Conservation (phyloP, 2,888 invertebrate genomes). For the Monopis laevigella region DNA sequence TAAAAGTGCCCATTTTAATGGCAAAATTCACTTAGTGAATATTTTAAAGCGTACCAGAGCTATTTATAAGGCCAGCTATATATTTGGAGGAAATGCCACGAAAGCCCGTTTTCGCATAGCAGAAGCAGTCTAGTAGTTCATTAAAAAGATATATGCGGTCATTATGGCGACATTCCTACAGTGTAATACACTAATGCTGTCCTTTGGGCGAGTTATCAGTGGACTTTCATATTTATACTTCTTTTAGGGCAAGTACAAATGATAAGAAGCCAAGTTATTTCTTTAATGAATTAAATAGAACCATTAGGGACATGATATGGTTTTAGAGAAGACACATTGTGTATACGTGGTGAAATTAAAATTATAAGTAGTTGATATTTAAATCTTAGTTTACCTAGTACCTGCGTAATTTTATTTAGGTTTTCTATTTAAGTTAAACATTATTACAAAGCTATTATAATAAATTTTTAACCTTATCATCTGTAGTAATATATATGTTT, state of each 20-base stretch:
- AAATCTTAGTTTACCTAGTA: too few relatives aligned
- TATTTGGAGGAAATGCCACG: slow-evolving; percentile 35
- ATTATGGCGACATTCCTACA: slow-evolving; percentile 45
- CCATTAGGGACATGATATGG: too few relatives aligned
- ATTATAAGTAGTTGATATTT: too few relatives aligned
- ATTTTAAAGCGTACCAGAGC: slow-evolving; percentile 28
- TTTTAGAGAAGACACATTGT: too few relatives aligned
- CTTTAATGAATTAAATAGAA: too few relatives aligned
- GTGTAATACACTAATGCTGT: slow-evolving; percentile 38
- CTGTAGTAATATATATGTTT: too few relatives aligned
- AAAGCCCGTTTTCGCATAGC: slow-evolving; percentile 41
- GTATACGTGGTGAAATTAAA: too few relatives aligned
- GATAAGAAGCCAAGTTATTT: too few relatives aligned
- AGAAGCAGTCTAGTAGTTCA: slow-evolving; percentile 45
- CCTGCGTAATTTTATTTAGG: too few relatives aligned
- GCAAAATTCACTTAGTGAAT: slow-evolving; percentile 36
- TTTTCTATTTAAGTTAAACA: too few relatives aligned
- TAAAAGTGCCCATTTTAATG: slow-evolving; percentile 31
- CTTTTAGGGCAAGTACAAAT: not conserved
- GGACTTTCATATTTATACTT: slow-evolving; percentile 19
- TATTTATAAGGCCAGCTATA: slow-evolving; percentile 40
- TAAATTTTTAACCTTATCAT: too few relatives aligned
- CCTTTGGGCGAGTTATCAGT: slow-evolving; percentile 29
- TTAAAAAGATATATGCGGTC: slow-evolving; percentile 60
- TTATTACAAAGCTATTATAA: too few relatives aligned